Conservation (phyloP, 2,797 vertebrate species). For the Tympanoctomys barrerae region DNA sequence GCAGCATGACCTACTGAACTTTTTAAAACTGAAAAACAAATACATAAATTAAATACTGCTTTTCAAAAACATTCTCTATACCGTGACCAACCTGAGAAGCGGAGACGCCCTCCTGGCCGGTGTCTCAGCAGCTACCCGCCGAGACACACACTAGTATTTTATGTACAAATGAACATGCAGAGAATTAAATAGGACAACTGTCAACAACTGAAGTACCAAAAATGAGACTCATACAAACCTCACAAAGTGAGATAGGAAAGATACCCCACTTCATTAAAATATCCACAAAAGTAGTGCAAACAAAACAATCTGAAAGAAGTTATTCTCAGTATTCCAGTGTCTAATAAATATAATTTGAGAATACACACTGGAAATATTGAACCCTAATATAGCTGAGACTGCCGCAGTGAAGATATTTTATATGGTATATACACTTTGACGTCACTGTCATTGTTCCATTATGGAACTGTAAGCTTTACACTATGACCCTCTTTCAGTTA, state of each 20-base stretch:
- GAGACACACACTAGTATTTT: conserved; percentile 60
- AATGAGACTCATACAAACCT: conserved; percentile 81
- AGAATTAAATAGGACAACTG: conserved; percentile 83
- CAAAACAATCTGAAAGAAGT: conserved; percentile 81
- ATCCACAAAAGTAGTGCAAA: conserved; percentile 87
- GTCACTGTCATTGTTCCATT: conserved; percentile 71
- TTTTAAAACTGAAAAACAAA: conserved; percentile 78
- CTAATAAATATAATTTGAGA: conserved; percentile 70
- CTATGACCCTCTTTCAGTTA: conserved; percentile 64
- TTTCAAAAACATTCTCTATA: conserved; percentile 73
- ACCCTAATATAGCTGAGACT: conserved; percentile 78
- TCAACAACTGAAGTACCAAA: conserved; percentile 84
- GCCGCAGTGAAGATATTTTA: conserved; percentile 74
- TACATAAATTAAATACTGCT: conserved; percentile 80
- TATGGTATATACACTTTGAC: conserved; percentile 79
- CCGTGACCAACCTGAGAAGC: conserved; percentile 79
- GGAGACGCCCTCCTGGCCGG: conserved; percentile 80
- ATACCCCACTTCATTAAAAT: conserved; percentile 83
- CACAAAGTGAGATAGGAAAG: conserved; percentile 83
- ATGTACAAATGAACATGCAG: conserved; percentile 77
- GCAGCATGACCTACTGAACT: conserved; percentile 78
- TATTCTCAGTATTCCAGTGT: conserved; percentile 80
- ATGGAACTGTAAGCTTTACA: conserved; percentile 58
- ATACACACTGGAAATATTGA: conserved; percentile 72
- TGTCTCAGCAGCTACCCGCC: conserved; percentile 78